A percentile compares a stretch with the other conserved stretches of the same genome.
Conservation (phyloP, 2,113 vertebrate genomes). For the Neofelis nebulosa region DNA sequence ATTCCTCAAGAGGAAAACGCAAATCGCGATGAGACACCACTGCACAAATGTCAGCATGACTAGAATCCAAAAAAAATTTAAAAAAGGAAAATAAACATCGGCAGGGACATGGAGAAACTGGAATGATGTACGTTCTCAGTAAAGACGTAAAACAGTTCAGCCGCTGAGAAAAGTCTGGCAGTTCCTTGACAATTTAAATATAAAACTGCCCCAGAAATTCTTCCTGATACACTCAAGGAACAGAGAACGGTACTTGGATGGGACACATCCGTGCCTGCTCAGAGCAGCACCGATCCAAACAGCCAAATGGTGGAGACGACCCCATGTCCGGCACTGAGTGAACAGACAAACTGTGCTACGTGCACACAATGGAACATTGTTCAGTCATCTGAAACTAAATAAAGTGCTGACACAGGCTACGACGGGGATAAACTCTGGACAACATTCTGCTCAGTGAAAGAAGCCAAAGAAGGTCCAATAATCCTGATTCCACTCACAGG, state of each 20-base stretch:
- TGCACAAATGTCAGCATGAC: background rate
- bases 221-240: background rate
- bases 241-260: background rate
- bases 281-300: accelerated
- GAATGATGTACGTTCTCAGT: background rate
- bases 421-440: background rate
- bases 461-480: background rate
- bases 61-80: background rate
- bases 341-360: accelerated
- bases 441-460: background rate
- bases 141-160: background rate
- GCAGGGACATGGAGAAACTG: background rate
- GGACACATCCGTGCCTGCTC: accelerated
- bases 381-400: background rate
- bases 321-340: accelerated
- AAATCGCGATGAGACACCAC: background rate
- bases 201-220: background rate
- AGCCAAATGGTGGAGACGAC: background rate
- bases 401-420: background rate
- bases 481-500: background rate
- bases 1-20: background rate
- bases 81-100: background rate
- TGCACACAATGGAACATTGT: accelerated
- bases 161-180: background rate
- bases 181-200: background rate